Conservation (phyloP, 2,888 invertebrate species). For the Sesia apiformis region DNA sequence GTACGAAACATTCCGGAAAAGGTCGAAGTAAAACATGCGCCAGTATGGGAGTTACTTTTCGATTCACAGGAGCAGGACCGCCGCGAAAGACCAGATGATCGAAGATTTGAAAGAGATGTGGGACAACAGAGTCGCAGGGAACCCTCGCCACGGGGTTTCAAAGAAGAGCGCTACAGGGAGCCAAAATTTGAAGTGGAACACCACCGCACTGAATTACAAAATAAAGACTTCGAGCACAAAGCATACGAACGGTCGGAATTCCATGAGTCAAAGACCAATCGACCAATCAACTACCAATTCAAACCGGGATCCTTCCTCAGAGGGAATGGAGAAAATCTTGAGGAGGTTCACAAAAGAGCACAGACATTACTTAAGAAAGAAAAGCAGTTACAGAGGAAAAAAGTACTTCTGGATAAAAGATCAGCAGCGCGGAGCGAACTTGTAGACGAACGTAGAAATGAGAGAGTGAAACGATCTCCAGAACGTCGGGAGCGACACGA, state of each 20-base stretch:
- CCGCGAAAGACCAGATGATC: not conserved
- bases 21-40: conserved; percentile 3
- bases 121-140: conserved; percentile 5
- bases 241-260: too few relatives aligned
- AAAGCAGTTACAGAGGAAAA: conserved; percentile 21
- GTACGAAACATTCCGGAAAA: conserved; percentile 11
- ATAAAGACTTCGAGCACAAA: conserved; percentile 35
- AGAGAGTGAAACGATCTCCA: conserved; percentile 8
- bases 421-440: conserved; percentile 39
- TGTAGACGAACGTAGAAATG: conserved; percentile 18
- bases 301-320: too few relatives aligned
- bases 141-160: conserved; percentile 10
- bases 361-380: conserved; percentile 46
- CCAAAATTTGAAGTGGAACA: not conserved
- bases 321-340: conserved; percentile 30
- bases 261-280: too few relatives aligned
- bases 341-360: conserved; percentile 49
- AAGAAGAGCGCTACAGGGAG: conserved; percentile 6
- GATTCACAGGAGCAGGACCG: conserved; percentile 4
- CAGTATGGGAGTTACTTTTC: conserved; percentile 12
- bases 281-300: too few relatives aligned
- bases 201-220: conserved; percentile 19
- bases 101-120: not conserved
- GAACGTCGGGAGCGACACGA: too few relatives aligned
- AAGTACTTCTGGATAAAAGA: conserved; percentile 21